Evolutionary conservation across 1,140 invertebrate genomes (phyloP).

Genomic region (Dinothrombium tinctorium): DNA sequence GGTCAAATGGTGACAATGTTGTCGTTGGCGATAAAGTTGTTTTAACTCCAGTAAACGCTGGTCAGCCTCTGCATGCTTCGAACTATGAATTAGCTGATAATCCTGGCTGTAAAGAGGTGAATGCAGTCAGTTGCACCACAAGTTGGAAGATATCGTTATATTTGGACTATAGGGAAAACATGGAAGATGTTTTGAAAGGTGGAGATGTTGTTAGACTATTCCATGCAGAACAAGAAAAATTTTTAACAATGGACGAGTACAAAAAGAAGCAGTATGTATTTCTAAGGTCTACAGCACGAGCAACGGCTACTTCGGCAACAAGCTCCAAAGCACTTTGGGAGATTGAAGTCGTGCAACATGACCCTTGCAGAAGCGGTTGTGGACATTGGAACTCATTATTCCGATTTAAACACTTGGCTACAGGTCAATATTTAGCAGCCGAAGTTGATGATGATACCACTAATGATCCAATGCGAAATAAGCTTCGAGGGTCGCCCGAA

Average conservation of each 20-base stretch:
- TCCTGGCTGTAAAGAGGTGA: conserved; percentile 86
- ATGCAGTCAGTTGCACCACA: conserved; percentile 74
- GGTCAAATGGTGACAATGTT: conserved; percentile 77
- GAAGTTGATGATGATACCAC: conserved; percentile 28
- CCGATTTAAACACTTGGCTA: conserved; percentile 94
- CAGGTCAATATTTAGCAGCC: conserved; percentile 70
- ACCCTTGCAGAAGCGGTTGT: conserved; percentile 71
- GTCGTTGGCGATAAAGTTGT: conserved; percentile 96
- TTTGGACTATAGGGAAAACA: conserved; percentile 85
- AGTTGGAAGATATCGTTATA: conserved; percentile 95
- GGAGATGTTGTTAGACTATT: conserved; percentile 95
- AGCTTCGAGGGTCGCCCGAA: too few species aligned
- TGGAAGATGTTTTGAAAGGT: conserved; percentile 83
- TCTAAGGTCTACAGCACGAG: conserved; percentile 39
- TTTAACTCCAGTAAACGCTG: conserved; percentile 81
- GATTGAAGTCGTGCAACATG: conserved; percentile 93
- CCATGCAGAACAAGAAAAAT: conserved; percentile 97
- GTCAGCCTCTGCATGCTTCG: conserved; percentile 79
- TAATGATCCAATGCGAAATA: conserved; percentile 18
- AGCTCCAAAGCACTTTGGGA: conserved; percentile 99
- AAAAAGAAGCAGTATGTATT: conserved; percentile 41
- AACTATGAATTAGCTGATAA: conserved; percentile 72
- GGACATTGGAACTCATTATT: conserved; percentile 96
- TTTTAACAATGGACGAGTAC: conserved; percentile 84
- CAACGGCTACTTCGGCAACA: conserved; percentile 87